A percentile compares a stretch with the other conserved stretches of the same genome.
phyloP scores from a whole-genome alignment of 2,113 vertebrate genomes.

The Solenodon paradoxus region DNA sequence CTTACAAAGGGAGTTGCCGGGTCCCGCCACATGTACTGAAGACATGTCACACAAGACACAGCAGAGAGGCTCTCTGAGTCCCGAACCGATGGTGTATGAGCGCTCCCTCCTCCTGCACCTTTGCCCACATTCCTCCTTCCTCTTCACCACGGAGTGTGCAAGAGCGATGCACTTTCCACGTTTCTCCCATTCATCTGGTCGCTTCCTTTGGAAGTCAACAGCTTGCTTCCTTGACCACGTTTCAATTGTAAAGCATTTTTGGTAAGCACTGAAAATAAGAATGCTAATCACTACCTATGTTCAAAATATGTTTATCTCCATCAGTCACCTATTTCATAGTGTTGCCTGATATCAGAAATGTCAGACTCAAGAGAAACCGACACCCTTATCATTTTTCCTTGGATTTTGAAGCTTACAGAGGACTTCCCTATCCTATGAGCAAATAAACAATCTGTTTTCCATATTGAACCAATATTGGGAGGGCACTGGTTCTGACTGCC shows the following conservation, averaged over 20 bases:
- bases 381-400: neutral
- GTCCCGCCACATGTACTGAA: neutral
- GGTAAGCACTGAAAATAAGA: neutral
- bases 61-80: neutral
- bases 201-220: neutral
- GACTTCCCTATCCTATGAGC: neutral
- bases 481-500: neutral
- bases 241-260: neutral
- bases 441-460: slow-evolving; percentile 32
- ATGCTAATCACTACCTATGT: neutral
- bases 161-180: neutral
- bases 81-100: too few species aligned
- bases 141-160: neutral
- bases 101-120: neutral
- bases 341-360: neutral
- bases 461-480: neutral
- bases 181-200: neutral
- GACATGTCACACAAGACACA: neutral
- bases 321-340: neutral
- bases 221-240: neutral
- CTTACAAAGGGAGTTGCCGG: neutral
- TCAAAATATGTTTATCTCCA: neutral
- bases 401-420: neutral
- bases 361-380: neutral
- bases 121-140: neutral